These are phyloP conservation scores for Palythoa caribaeorum DNA, from an alignment of 92 coral and sea anemone genomes.

Conservation along the genomic window DNA sequence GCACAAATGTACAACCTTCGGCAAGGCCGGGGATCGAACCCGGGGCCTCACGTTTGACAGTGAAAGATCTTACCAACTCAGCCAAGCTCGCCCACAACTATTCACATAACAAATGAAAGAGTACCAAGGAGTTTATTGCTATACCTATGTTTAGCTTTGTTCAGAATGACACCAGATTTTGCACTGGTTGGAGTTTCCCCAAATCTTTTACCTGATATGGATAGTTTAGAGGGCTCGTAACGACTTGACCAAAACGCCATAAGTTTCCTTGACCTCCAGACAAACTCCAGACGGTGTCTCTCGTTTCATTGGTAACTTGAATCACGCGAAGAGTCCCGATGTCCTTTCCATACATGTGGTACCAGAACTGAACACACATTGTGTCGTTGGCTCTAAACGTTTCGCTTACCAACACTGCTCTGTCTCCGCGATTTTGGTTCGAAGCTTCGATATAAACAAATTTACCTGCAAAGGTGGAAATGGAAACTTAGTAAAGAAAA, in stretches of 20 bases:
- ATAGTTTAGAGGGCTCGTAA: not conserved
- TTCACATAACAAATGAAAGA: no score
- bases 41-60: no score
- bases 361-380: constrained; percentile 83
- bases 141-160: no score
- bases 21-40: no score
- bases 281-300: constrained; percentile 64
- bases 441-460: constrained; percentile 80
- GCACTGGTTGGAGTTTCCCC: not conserved
- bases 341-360: constrained; percentile 80
- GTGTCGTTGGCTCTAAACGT: constrained; percentile 44
- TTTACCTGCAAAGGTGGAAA: constrained; percentile 55
- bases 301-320: constrained; percentile 53
- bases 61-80: no score
- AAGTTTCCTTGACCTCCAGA: constrained; percentile 63
- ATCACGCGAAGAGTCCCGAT: constrained; percentile 66
- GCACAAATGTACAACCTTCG: no score
- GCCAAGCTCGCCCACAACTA: no score
- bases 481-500: no score
- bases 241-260: constrained; percentile 82
- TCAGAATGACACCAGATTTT: not conserved
- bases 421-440: constrained; percentile 50
- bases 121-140: no score
- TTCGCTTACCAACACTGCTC: constrained; percentile 64
- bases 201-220: constrained; percentile 29